Conservation (phyloP, 2,113 vertebrate genomes). For the Paralichthys olivaceus region DNA sequence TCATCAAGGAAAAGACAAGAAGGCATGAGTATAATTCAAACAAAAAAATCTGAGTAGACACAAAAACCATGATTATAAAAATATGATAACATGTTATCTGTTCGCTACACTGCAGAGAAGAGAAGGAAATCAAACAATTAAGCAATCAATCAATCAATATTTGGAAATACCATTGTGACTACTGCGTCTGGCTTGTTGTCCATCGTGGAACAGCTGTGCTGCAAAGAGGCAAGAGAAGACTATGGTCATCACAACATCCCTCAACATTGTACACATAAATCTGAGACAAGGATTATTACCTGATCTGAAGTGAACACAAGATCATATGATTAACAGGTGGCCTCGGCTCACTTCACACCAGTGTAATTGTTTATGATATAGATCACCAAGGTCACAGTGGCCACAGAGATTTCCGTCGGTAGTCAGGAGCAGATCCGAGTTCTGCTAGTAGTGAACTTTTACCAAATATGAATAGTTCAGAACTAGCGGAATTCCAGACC, state of each 20-base stretch:
- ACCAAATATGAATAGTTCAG: conserved; percentile 83
- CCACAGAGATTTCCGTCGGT: conserved; percentile 38
- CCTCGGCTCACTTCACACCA: conserved; percentile 53
- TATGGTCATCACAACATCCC: neutral
- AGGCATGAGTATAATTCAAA: neutral
- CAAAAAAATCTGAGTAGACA: neutral
- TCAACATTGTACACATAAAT: neutral
- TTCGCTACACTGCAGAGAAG: neutral
- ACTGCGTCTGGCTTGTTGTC: neutral
- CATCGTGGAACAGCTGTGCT: neutral
- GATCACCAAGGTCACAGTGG: conserved; percentile 1
- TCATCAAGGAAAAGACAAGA: neutral
- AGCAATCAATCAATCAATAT: neutral
- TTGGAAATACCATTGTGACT: neutral
- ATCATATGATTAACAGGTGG: conserved; percentile 1
- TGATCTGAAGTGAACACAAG: conserved; percentile 57
- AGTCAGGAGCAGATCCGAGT: conserved; percentile 83
- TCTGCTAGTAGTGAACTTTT: conserved; percentile 89
- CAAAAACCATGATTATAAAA: neutral
- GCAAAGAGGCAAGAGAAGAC: neutral
- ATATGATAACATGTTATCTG: neutral
- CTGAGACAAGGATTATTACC: conserved; percentile 20
- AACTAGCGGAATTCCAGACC: conserved; percentile 88
- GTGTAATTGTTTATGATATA: conserved; percentile 17
- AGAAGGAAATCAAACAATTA: neutral